Base-by-base conservation (phyloP, 2,113 vertebrate species). In the Eira barbara region DNA sequence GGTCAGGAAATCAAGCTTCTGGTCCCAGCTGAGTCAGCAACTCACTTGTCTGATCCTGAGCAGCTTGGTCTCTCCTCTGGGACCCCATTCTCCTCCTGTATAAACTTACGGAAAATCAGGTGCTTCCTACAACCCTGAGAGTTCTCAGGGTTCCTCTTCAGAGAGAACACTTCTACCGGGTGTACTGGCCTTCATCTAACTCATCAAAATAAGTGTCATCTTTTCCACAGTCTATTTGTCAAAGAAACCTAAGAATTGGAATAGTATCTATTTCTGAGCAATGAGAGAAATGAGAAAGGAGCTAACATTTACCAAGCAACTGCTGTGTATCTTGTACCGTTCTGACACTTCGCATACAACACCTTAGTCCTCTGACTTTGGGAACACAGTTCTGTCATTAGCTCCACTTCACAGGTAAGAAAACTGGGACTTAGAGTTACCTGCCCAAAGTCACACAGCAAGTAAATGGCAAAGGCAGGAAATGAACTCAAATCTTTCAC, bases 331-430 rank as follows among this genome's bases (percentile, higher is more conserved):
- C 73, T 92, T n/a, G 6, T 55, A 65, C 65, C 94, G 17, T 94
- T 95, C 76, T 95, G 39, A 89, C 14, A 82, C 27, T 87, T 94
- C 55, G 81, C 27, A 95, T 79, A 89, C 2, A 89, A 87, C 59
- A 83, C 4, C 15, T 96, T 89, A 86, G 45, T 86, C 67, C 52
- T 94, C 57, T 97, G 74, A 57, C 67, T 39, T 92, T 95, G 88
- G 81, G n/a, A 97, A 96, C 36, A n/a, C 17, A 69, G 34, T 74
- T 91, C 49, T 78, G 69, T 31, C 95, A 83, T 15, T 36, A 55
- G 63, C 10, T 61, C 29, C 31, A 79, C 18, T 81, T 88, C 55
- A 61, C 42, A 86, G 49, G 42, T 0, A 21, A 47, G 8, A 85
- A 93, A 95, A 82, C 11, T 14, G 4, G 12, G 45, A 79, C 39